Evolutionary conservation across 2,888 invertebrate genomes (phyloP).

Genomic region (Cephus spinipes): DNA sequence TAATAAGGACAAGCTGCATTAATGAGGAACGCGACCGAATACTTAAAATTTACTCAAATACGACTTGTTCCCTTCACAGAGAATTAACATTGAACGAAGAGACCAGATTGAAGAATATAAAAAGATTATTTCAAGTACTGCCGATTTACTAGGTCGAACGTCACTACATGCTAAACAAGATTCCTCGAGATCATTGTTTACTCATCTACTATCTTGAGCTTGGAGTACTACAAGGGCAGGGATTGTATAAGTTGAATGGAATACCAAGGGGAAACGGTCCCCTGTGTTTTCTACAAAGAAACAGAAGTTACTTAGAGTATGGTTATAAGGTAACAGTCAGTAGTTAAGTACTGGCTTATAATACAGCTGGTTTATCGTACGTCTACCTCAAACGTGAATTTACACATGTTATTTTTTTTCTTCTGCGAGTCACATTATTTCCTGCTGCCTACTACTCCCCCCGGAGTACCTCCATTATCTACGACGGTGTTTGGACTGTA

Average conservation of each 20-base stretch:
- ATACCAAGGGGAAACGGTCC: background rate
- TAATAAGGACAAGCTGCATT: background rate
- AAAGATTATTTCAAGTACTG: background rate
- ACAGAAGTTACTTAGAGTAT: background rate
- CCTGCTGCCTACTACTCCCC: background rate
- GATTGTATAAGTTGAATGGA: background rate
- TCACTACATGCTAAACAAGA: background rate
- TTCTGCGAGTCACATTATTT: background rate
- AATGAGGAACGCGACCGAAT: background rate
- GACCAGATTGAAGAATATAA: background rate
- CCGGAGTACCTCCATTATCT: background rate
- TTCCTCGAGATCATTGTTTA: background rate
- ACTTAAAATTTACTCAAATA: background rate
- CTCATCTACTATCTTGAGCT: background rate
- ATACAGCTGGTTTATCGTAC: background rate
- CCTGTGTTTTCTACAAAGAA: background rate
- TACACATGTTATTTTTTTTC: background rate
- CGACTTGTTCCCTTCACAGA: background rate
- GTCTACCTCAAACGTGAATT: background rate
- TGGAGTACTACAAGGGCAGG: background rate
- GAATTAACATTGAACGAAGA: background rate
- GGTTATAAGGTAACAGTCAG: background rate
- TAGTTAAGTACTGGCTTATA: background rate
- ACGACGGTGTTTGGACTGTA: background rate
- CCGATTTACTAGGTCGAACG: background rate